Base-by-base conservation (phyloP, 2,113 vertebrate species). In the Hiodon tergisus region DNA sequence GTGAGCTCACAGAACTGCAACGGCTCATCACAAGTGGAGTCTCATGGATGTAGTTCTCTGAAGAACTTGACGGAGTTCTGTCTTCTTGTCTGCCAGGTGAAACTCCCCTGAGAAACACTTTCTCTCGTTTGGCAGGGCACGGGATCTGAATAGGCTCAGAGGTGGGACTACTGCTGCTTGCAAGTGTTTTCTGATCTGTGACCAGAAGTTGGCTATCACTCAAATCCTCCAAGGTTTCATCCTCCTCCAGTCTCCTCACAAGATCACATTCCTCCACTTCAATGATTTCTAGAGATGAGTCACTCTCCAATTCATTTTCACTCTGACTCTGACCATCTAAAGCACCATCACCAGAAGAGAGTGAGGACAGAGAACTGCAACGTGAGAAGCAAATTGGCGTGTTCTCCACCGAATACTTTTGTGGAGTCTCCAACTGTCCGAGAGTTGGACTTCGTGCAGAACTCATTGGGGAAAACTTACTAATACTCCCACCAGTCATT, bases 1-100 rank as follows among this genome's bases (percentile, higher is more conserved):
- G 80, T 0, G 97, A 99, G 82, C 97, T 99, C 74, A 99, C 96
- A 0, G 97, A 99, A 81, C 97, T 99, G 83, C 97, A 99, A 76
- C 97, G 95, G 76, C 96, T 98, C 91, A 99, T 93, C 14, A 99
- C 94, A 74, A 99, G 87, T 0, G 97, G 97, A 0, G 97, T 99
- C 83, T 99, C 97, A 51, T 99, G 97, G 77, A 98, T 90, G 68
- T 95, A 99, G 78, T 98, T 98, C 77, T 99, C 97, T 0, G 96
- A 98, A 1, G 97, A 98, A 83, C 96, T 99, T 0, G 96, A 98
- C 0, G 96, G 95, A 0, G 96, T 98, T 77, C 92, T 87, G 76
- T 98, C 96, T 53, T 95, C 94, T 10, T 87, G 89, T 75, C 86
- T 79, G 0, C 90, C 88, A 0, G 95, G 91, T 0, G 92, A 94